phyloP scores from a whole-genome alignment of 2,797 vertebrate genomes.

The Aeoliscus strigatus region DNA sequence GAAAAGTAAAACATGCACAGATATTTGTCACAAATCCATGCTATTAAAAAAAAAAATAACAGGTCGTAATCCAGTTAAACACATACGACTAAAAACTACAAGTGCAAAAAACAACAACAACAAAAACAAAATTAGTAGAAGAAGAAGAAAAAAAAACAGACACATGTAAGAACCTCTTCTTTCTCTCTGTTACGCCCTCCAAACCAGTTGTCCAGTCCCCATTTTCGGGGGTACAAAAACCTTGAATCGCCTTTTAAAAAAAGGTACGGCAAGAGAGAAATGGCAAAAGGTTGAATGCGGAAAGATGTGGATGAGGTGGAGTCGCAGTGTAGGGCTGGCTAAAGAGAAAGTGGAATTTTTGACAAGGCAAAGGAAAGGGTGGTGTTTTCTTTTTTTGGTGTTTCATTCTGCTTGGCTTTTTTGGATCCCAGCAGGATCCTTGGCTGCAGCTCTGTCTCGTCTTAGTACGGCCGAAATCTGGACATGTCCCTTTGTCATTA shows the following conservation, averaged over 20 bases:
- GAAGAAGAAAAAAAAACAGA: conserved; percentile 50
- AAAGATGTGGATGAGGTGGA: conserved; percentile 79
- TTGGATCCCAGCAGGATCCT: conserved; percentile 85
- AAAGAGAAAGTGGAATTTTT: conserved; percentile 82
- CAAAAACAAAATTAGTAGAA: conserved; percentile 41
- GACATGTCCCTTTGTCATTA: conserved; percentile 77
- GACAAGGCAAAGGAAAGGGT: conserved; percentile 82
- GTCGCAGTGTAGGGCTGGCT: conserved; percentile 75
- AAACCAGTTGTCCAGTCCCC: conserved; percentile 66
- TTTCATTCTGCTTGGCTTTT: conserved; percentile 80
- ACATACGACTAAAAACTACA: conserved; percentile 49
- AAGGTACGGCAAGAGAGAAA: conserved; percentile 75
- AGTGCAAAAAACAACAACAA: conserved; percentile 45
- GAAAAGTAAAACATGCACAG: conserved; percentile 35
- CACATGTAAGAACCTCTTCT: conserved; percentile 55
- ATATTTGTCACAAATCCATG: conserved; percentile 48
- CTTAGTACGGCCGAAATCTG: conserved; percentile 82
- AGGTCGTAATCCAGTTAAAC: conserved; percentile 62
- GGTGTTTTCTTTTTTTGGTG: conserved; percentile 72
- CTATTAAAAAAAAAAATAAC: conserved; percentile 58
- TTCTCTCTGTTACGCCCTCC: conserved; percentile 61
- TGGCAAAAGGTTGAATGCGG: conserved; percentile 79
- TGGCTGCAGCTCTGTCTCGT: conserved; percentile 83
- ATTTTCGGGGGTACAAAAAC: conserved; percentile 71
- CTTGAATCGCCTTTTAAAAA: conserved; percentile 69